Evolutionary conservation across 2,888 invertebrate species (phyloP), one percentile per base, ranked within the genome.

Genomic region (Sarcophaga subvicina): DNA sequence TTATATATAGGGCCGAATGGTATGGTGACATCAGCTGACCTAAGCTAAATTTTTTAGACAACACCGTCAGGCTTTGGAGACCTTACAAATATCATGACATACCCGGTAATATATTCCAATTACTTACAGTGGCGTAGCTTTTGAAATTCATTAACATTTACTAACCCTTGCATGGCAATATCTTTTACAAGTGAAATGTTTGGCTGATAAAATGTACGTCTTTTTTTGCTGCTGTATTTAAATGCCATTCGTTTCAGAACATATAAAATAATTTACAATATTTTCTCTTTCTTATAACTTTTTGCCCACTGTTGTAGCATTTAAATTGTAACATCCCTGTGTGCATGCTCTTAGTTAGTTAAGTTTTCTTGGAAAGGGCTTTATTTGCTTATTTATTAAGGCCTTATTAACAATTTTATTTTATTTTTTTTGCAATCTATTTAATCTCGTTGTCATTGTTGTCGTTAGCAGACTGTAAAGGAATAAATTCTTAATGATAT

Each of bases 371-470:
- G n/a, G 71, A 63, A 64, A 63, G 47, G 22, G 12, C 73, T 69
- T 67, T 10, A n/a, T 69, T 27, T 69, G 62, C 60, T 75, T 76
- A 25, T 75, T 75, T 70, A 27, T 37, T 20, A 60, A 73, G 69
- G 75, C 69, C 75, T 80, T 80, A 80, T 80, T 75, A 75, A 69
- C 69, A 70, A 75, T 69, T 49, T 60, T 59, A 62, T 66, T 66
- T 62, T 22, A 22, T 22, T 17, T 73, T n/a, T 2, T 59, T 4
- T 20, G 37, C 8, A 37, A 37, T 37, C 37, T 37, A 37, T 37
- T 37, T 37, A 37, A 37, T 37, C 59, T 17, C 45, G 10, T 22
- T 10, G 22, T 14, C 22, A 45, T 17, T n/a, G 14, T 27, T 20
- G 20, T 20, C 20, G 20, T 11, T 11, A 47, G 22, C 69, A 69